Conservation (phyloP, 2,888 invertebrate species). For the Cryptus viduatorius region DNA sequence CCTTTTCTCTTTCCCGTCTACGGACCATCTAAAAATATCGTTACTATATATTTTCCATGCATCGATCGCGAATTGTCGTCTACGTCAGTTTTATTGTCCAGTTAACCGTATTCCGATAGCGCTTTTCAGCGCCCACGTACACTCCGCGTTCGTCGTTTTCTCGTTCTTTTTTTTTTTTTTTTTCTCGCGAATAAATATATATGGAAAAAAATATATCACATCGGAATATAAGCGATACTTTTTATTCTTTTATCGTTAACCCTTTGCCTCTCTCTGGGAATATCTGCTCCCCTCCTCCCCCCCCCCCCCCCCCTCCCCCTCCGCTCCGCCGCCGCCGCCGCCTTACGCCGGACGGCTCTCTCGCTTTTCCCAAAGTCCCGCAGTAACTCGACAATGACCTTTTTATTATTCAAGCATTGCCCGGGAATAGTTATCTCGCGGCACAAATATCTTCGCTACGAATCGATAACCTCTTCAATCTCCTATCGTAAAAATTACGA, state of each 20-base stretch:
- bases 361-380: too few species aligned
- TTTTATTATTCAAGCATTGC: neutral
- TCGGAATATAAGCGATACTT: neutral
- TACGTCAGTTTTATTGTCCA: slow-evolving; percentile 56
- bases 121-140: slow-evolving; percentile 42
- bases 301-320: too few species aligned
- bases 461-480: neutral
- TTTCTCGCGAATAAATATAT: neutral
- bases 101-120: slow-evolving; percentile 55
- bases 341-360: too few species aligned
- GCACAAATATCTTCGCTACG: neutral
- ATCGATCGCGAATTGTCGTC: slow-evolving; percentile 52
- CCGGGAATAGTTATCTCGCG: neutral
- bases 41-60: slow-evolving; percentile 59
- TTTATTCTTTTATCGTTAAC: neutral
- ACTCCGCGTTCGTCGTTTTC: neutral
- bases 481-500: neutral
- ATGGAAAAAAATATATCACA: neutral
- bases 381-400: slow-evolving; percentile 2
- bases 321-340: neutral
- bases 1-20: slow-evolving; percentile 56
- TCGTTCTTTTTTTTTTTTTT: neutral
- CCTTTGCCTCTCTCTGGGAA: neutral
- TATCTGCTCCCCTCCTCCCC: neutral
- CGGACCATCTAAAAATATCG: slow-evolving; percentile 60